Percentiles rank a stretch among this genome's conserved stretches.
Conservation (phyloP, 2,888 invertebrate species). For the Cacoxenus indagator region DNA sequence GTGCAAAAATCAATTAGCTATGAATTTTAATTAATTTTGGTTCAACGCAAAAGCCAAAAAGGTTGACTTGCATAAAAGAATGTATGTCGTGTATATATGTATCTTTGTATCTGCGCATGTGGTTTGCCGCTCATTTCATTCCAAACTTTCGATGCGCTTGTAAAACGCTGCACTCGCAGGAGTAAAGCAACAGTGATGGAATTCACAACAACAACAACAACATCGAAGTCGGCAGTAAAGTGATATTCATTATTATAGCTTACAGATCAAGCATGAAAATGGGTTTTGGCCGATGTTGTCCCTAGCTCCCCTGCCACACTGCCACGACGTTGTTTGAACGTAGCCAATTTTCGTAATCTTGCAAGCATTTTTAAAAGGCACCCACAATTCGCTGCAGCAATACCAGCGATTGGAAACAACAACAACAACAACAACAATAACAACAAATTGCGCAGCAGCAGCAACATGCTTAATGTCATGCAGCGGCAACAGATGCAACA, state of each 20-base stretch:
- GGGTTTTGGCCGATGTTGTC: constrained; percentile 43
- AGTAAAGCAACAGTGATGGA: no score
- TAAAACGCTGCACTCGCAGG: no score
- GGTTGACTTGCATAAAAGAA: not conserved
- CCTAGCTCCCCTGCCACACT: not conserved
- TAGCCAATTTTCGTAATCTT: constrained; percentile 59
- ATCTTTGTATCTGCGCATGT: not conserved
- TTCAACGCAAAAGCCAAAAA: constrained; percentile 23
- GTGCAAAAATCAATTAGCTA: constrained; percentile 66
- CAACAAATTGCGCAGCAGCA: constrained; percentile 37
- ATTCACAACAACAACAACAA: not conserved
- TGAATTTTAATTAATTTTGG: constrained; percentile 68
- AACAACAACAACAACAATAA: constrained; percentile 12
- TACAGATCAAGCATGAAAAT: constrained; percentile 62
- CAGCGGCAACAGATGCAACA: constrained; percentile 50
- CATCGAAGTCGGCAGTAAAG: not conserved
- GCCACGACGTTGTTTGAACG: no score
- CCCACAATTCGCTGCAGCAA: constrained; percentile 65
- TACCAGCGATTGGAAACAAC: no score
- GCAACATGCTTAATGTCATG: constrained; percentile 67
- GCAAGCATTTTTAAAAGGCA: constrained; percentile 57
- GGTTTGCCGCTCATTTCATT: constrained; percentile 43
- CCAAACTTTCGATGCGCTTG: constrained; percentile 60
- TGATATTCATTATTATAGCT: constrained; percentile 25
- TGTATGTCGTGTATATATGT: not conserved